A percentile compares a stretch with the other conserved stretches of the same genome.
phyloP scores from a whole-genome alignment of 2,113 vertebrate species.

The Periophthalmus modestus region DNA sequence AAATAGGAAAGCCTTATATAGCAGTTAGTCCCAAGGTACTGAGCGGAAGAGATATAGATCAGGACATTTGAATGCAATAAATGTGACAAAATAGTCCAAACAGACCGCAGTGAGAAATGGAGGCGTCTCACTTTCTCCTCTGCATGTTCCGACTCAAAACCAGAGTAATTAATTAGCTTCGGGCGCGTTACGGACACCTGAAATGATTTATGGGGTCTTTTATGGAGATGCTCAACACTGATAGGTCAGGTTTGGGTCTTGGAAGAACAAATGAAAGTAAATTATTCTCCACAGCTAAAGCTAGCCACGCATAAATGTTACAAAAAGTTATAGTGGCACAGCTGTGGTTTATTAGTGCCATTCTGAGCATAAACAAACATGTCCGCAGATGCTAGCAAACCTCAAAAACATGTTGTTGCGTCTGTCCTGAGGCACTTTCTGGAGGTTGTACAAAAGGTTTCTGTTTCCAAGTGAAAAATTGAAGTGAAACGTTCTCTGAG shows the following conservation, averaged over 20 bases:
- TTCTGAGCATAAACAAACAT: slow-evolving; percentile 24
- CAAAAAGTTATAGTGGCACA: slow-evolving; percentile 39
- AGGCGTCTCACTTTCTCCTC: slow-evolving; percentile 20
- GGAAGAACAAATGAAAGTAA: slow-evolving; percentile 12
- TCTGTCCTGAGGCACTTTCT: slow-evolving; percentile 56
- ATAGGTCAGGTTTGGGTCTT: slow-evolving; percentile 45
- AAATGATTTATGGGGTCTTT: slow-evolving; percentile 56
- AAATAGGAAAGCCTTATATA: slow-evolving; percentile 2
- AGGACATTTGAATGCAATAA: background rate
- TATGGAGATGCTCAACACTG: slow-evolving; percentile 45
- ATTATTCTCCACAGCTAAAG: slow-evolving; percentile 12
- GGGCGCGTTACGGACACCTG: slow-evolving; percentile 50
- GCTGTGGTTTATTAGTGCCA: slow-evolving; percentile 31
- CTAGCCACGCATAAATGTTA: slow-evolving; percentile 25
- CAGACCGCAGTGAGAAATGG: background rate
- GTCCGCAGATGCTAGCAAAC: slow-evolving; percentile 54
- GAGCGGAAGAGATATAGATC: background rate
- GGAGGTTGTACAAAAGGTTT: slow-evolving; percentile 7
- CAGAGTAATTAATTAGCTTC: slow-evolving; percentile 61
- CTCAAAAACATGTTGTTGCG: slow-evolving; percentile 56
- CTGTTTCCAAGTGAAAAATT: slow-evolving; percentile 40
- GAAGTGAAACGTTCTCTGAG: no score
- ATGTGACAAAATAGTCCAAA: background rate
- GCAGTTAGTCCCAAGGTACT: background rate
- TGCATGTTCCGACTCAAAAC: slow-evolving; percentile 41